A percentile compares a stretch with the other conserved stretches of the same genome.
Evolutionary conservation across 2,113 vertebrate species (phyloP).

Genomic region (Campylomormyrus tamandua): DNA sequence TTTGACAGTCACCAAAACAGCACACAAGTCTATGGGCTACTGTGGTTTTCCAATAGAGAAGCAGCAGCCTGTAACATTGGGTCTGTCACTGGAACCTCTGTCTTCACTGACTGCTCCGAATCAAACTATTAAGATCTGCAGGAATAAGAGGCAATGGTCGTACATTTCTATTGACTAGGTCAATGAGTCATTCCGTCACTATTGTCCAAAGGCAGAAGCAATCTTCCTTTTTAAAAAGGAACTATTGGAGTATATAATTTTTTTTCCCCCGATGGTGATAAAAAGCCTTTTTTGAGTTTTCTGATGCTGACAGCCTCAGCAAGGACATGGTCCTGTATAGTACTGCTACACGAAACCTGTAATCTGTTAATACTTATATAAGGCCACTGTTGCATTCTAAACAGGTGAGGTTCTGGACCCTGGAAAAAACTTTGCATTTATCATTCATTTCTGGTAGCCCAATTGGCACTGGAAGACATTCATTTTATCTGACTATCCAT

Average conservation of each 20-base stretch:
- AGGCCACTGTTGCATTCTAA: background rate
- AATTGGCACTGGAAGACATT: background rate
- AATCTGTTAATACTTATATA: background rate
- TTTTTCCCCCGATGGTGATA: background rate
- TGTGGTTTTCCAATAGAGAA: background rate
- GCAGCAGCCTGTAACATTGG: background rate
- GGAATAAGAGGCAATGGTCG: background rate
- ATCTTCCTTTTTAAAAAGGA: background rate
- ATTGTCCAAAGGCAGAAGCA: background rate
- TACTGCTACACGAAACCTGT: background rate
- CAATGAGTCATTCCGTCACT: background rate
- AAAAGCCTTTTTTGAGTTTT: background rate
- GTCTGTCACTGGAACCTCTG: background rate
- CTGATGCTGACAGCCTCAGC: background rate
- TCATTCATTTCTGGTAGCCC: background rate
- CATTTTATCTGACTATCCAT: background rate
- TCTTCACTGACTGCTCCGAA: background rate
- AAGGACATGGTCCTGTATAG: background rate
- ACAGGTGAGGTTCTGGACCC: background rate
- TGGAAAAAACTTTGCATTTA: background rate
- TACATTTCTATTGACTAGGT: background rate
- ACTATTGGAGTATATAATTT: background rate
- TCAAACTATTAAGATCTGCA: background rate
- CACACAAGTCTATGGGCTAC: background rate
- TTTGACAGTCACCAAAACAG: background rate